These are phyloP conservation scores for Synodontis membranacea DNA, from an alignment of 2,113 vertebrate genomes.

Conservation along the genomic window DNA sequence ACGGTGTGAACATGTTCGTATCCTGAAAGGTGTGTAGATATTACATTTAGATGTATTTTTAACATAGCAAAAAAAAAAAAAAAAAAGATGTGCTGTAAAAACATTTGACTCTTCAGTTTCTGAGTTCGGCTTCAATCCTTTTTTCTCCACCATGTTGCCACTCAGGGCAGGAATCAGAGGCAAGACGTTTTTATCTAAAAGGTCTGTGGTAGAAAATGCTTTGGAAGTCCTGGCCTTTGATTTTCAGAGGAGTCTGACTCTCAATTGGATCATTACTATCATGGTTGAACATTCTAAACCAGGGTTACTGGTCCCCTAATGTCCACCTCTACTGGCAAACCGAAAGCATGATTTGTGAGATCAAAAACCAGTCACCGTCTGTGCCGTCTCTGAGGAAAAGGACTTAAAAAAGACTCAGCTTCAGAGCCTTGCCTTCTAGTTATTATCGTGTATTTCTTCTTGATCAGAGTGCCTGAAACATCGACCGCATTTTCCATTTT, in stretches of 20 bases:
- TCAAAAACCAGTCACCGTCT: slow-evolving; percentile 11
- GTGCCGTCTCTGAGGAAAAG: slow-evolving; percentile 25
- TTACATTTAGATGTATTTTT: neutral
- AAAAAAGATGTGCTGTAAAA: neutral
- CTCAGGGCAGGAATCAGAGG: slow-evolving; percentile 39
- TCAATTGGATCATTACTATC: slow-evolving; percentile 54
- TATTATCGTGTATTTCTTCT: slow-evolving; percentile 43
- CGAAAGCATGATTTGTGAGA: slow-evolving; percentile 18
- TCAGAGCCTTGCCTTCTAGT: slow-evolving; percentile 22
- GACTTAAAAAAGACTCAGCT: slow-evolving; percentile 25
- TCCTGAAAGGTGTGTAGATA: neutral
- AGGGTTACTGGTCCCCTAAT: slow-evolving; percentile 7
- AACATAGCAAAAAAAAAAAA: neutral
- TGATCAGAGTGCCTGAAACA: slow-evolving; percentile 67
- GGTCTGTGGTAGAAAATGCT: neutral
- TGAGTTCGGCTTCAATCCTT: neutral
- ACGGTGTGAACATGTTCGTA: neutral
- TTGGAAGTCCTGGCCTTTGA: slow-evolving; percentile 41
- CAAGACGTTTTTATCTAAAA: slow-evolving; percentile 18
- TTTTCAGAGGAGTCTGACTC: slow-evolving; percentile 42
- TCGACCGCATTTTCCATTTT: slow-evolving; percentile 58
- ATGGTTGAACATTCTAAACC: slow-evolving; percentile 30
- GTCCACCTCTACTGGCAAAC: slow-evolving; percentile 25
- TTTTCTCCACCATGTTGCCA: neutral
- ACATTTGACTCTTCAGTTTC: slow-evolving; percentile 4